Conservation (phyloP, 2,888 invertebrate genomes). For the Drosophila nigritarsus region DNA sequence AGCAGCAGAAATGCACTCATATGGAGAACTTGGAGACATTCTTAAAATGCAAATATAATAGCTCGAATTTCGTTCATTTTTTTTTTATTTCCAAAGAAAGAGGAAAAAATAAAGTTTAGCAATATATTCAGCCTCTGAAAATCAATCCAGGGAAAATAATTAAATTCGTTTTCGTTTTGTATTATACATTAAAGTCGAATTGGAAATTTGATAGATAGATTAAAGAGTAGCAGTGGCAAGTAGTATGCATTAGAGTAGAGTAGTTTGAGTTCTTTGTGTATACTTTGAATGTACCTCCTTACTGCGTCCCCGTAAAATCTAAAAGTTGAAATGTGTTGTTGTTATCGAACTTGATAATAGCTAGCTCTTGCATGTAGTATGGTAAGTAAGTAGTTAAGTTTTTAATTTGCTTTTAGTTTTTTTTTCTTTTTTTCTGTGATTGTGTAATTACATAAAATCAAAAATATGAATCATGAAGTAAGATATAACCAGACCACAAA, state of each 20-base stretch:
- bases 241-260: slow-evolving; percentile 71
- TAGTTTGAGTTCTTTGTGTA: slow-evolving; percentile 77
- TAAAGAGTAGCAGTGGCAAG: slow-evolving; percentile 71
- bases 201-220: slow-evolving; percentile 39
- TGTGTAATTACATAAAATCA: slow-evolving; percentile 13
- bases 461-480: slow-evolving; percentile 44
- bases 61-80: slow-evolving; percentile 27
- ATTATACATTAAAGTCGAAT: slow-evolving; percentile 26
- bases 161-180: slow-evolving; percentile 10
- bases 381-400: slow-evolving; percentile 50
- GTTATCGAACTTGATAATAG: slow-evolving; percentile 66
- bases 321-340: slow-evolving; percentile 82
- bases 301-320: slow-evolving; percentile 86
- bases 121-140: slow-evolving; percentile 62
- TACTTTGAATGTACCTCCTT: slow-evolving; percentile 85
- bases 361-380: slow-evolving; percentile 51
- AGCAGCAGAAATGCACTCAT: slow-evolving; percentile 44
- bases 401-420: slow-evolving; percentile 11
- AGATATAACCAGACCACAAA: slow-evolving; percentile 26
- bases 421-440: slow-evolving; percentile 25
- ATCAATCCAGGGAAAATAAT: slow-evolving; percentile 44
- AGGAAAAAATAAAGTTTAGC: slow-evolving; percentile 39
- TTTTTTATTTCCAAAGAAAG: slow-evolving; percentile 2
- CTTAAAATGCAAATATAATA: slow-evolving; percentile 57
- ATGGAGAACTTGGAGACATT: slow-evolving; percentile 52